Base-by-base conservation (phyloP, 2,888 invertebrate genomes). In the Sisyra nigra region DNA sequence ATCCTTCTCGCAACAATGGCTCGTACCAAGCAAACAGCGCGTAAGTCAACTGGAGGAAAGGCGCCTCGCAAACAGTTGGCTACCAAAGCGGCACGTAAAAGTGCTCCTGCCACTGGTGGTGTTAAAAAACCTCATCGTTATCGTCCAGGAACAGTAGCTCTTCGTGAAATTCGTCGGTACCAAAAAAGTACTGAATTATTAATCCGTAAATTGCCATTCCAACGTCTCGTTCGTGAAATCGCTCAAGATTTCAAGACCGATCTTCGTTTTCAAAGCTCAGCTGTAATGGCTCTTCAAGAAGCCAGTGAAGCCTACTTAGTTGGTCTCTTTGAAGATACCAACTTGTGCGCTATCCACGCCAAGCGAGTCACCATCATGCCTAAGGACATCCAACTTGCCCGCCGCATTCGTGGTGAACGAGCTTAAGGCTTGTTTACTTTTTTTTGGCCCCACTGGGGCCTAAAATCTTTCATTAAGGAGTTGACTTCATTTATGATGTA, bases 311-410 rank as follows among this genome's bases (percentile, higher is more conserved):
- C 89, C 9, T 89, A 89, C 63, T 68, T 93, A 52, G 92, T 93
- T 45, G 93, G 94, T 51, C 71, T 96, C 46, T 94, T 96, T 66
- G 94, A 94, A 74, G 94, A 94, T 70, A 94, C 94, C 53, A 94
- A 94, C 68, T 74, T 94, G 75, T 93, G 92, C 69, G 93, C 93
- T 52, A 93, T 94, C 62, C 94, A 94, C 60, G 93, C 93, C 55
- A 93, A 93, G 68, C 81, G 93, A 57, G 93, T 94, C 44, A 94
- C 93, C 51, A 94, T 94, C 67, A 94, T 93, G 92, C 93, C 93
- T 55, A 94, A 93, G 69, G 93, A 94, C 63, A 93, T 94, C 59
- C 92, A 93, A 67, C 73, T 94, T 64, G 93, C 93, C 47, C 80
- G 92, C 62, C 81, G 93, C 73, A 94, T 94, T 68, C 85, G 93